A percentile compares a stretch with the other conserved stretches of the same genome.
These are phyloP conservation scores for Ataeniobius toweri DNA, from an alignment of 2,797 vertebrate species.

Conservation along the genomic window DNA sequence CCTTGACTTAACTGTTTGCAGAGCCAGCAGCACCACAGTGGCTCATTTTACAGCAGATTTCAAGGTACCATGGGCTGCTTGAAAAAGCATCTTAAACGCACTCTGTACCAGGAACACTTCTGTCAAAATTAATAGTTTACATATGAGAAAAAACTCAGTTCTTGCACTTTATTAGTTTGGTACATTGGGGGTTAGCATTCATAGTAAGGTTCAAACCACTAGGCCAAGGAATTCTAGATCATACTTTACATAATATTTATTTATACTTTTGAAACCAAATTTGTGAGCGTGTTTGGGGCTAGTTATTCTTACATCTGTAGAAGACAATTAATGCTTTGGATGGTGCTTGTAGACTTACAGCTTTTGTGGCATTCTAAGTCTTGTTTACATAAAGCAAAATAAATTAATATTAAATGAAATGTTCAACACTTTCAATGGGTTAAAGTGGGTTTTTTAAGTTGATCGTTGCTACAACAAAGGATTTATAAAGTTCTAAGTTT, in stretches of 20 bases:
- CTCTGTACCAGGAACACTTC: neutral
- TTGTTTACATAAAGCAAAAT: neutral
- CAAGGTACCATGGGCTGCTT: conserved; percentile 33
- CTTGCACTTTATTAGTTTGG: neutral
- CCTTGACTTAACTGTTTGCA: conserved; percentile 74
- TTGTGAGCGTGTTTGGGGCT: neutral
- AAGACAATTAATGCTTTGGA: neutral
- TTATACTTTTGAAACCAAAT: neutral
- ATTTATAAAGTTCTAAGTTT: neutral
- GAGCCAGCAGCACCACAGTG: conserved; percentile 43
- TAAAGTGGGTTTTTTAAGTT: neutral
- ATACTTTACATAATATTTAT: neutral
- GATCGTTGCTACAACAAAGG: neutral
- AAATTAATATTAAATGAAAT: neutral
- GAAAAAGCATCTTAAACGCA: neutral
- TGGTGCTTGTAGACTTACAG: neutral
- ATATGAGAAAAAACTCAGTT: neutral
- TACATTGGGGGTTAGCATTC: neutral
- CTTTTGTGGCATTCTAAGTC: neutral
- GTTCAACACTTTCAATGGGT: neutral
- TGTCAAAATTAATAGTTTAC: neutral
- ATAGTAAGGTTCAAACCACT: neutral
- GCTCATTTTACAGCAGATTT: conserved; percentile 64
- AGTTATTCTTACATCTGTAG: neutral
- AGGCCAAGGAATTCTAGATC: neutral